Percentiles rank a stretch among this genome's conserved stretches.
phyloP scores from a whole-genome alignment of 1,140 invertebrate genomes.

The Maconellicoccus hirsutus region DNA sequence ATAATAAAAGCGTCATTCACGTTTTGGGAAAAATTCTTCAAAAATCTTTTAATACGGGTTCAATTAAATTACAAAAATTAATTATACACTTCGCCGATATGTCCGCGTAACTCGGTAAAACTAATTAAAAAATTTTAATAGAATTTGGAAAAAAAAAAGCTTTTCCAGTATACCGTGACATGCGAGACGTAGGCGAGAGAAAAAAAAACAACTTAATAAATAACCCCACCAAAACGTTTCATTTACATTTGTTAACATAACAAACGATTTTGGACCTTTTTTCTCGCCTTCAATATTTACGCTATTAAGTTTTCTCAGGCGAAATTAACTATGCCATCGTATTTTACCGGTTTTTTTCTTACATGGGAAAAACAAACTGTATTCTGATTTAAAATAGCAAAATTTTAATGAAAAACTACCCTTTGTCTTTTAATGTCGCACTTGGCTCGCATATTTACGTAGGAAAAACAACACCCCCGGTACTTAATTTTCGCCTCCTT shows the following conservation, averaged over 20 bases:
- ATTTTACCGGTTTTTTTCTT: not conserved
- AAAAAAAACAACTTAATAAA: not conserved
- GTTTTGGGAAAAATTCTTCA: too few relatives aligned
- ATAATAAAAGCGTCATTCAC: too few relatives aligned
- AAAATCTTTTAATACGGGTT: too few relatives aligned
- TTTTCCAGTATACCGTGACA: not conserved
- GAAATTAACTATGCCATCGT: not conserved
- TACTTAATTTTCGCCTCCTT: too few relatives aligned
- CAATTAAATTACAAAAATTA: too few relatives aligned
- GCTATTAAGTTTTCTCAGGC: not conserved
- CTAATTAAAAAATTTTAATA: slow-evolving; percentile 9
- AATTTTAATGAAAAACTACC: not conserved
- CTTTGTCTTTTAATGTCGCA: not conserved
- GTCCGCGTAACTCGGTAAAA: too few relatives aligned
- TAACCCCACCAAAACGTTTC: not conserved
- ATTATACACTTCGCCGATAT: too few relatives aligned
- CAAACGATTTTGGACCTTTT: slow-evolving; percentile 8
- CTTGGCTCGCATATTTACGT: too few relatives aligned
- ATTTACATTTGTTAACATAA: slow-evolving; percentile 10
- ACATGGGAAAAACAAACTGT: not conserved
- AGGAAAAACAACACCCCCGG: too few relatives aligned
- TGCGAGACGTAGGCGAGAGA: not conserved
- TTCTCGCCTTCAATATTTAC: not conserved
- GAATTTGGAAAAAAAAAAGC: not conserved
- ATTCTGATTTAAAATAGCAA: slow-evolving; percentile 1